Evolutionary conservation across 2,888 invertebrate genomes (phyloP).

Genomic region (Argynnis bischoffii): DNA sequence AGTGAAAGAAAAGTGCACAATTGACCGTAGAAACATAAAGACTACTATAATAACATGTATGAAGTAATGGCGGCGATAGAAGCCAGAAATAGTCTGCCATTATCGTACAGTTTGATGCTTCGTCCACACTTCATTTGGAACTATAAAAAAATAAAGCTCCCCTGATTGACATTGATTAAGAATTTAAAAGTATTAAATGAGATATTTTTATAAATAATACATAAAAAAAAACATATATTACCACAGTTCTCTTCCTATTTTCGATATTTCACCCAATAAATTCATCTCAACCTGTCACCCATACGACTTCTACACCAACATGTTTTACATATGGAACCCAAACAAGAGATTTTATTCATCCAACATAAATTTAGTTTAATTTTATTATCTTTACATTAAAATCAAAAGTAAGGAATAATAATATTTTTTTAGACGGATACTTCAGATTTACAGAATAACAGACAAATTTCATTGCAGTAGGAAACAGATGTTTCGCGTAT

Average conservation of each 20-base stretch:
- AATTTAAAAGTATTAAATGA: constrained; percentile 8
- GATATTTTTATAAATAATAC: neutral
- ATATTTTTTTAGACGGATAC: constrained; percentile 22
- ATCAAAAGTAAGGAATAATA: constrained; percentile 5
- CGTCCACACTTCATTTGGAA: no score
- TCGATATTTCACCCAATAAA: constrained; percentile 10
- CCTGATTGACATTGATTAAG: constrained; percentile 7
- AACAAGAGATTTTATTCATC: constrained; percentile 19
- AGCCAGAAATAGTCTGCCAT: no score
- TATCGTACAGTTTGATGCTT: no score
- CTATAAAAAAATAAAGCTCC: no score
- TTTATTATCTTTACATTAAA: constrained; percentile 22
- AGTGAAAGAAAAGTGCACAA: no score
- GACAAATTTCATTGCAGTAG: constrained; percentile 55
- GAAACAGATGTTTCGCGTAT: constrained; percentile 72
- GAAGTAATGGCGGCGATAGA: no score
- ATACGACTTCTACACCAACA: constrained; percentile 15
- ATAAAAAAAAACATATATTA: neutral
- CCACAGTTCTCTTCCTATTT: constrained; percentile 9
- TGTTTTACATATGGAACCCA: constrained; percentile 15
- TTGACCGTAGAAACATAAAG: no score
- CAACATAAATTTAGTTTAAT: constrained; percentile 15
- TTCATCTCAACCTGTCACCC: constrained; percentile 22
- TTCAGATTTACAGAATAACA: constrained; percentile 57
- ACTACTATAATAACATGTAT: no score